Evolutionary conservation across 2,888 invertebrate genomes (phyloP), one percentile per base, ranked within the genome.

Genomic region (Agonopterix heracliana): DNA sequence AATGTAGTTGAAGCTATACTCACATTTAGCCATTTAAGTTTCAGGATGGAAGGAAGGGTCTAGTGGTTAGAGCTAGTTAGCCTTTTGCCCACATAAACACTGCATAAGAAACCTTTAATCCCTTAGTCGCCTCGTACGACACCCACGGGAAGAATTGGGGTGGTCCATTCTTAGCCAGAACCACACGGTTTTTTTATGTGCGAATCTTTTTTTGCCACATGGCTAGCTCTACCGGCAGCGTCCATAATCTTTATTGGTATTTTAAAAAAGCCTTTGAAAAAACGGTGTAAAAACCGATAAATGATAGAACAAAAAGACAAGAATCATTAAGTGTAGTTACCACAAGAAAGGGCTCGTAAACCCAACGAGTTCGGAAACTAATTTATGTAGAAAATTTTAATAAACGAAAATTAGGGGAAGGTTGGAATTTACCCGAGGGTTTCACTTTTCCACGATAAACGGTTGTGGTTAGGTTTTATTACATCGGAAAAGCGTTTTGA

Each of bases 371-470:
- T 26, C 11, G 13, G 40, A 43, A 54, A 54, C 49, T 48, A 61
- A 63, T 59, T 55, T 61, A 60, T 55, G 62, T 49, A 51, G 60
- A 66, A 72, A 76, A 71, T 71, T 75, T 71, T 71, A 72, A 71
- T 71, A 77, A 74, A 78, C 71, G 76, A 76, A 80, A 79, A 81
- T 78, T 78, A 73, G 71, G 68, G 69, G 62, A 60, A 54, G 63
- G 64, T 70, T 77, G 74, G 71, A 80, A 75, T 73, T 68, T 69
- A 64, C 66, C 68, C 60, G 56, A 53, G 74, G 74, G 69, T 66
- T 68, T 63, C 68, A 60, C 66, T 73, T 66, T 60, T 63, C 60
- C 68, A 50, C 69, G 68, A 72, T 80, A 74, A 76, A 66, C 63
- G 66, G 57, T 74, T 68, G 69, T 66, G 63, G 46, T 46, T 9